Base-by-base conservation (phyloP, 2,797 vertebrate genomes). In the Pseudochirops corinnae region DNA sequence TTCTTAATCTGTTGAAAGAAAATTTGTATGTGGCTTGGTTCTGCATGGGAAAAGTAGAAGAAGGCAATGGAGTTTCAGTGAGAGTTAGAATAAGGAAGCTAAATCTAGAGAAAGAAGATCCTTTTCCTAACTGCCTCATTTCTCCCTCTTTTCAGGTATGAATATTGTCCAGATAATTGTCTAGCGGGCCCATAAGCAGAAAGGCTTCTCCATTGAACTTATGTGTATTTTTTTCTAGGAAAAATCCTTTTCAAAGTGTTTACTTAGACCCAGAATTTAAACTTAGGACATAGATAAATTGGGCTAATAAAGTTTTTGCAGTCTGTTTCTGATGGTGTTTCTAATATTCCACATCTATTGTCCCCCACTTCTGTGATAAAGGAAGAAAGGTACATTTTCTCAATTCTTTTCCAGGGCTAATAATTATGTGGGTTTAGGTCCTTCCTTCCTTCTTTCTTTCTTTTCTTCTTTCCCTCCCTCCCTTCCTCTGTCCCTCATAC, bases 191-290 rank as follows among this genome's bases (percentile, higher is more conserved):
- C 16, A 46, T 82, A 82, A 24, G 29, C 6, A 82, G n/a, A 82
- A 82, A n/a, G 67, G n/a, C 18, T 82, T 57, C 58, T 55, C 16
- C 29, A n/a, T 58, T 67, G 67, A 39, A 9, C 7, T 60, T 92
- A 90, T 46, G 16, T 74, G 93, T 67, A 57, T 52, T 55, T 92
- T 60, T 62, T 82, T n/a, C 31, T 39, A 26, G 57, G 55, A 96
- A n/a, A 60, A 92, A 91, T n/a, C 0, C 28, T 90, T 92, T 92
- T 57, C 33, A 91, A n/a, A 97, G 92, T 82, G 11, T 46, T 82
- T 46, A 1, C 18, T 46, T 39, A 9, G 39, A 46, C n/a, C 16
- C 18, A 82, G 7, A 21, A 82, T 39, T 46, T 82, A 82, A 24
- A 4, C 55, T 55, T 57, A 92, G 16, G 46, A 93, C 18, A 52